Evolutionary conservation across 2,113 vertebrate genomes (phyloP), one percentile per base, ranked within the genome.

Genomic region (Carassius gibelio): DNA sequence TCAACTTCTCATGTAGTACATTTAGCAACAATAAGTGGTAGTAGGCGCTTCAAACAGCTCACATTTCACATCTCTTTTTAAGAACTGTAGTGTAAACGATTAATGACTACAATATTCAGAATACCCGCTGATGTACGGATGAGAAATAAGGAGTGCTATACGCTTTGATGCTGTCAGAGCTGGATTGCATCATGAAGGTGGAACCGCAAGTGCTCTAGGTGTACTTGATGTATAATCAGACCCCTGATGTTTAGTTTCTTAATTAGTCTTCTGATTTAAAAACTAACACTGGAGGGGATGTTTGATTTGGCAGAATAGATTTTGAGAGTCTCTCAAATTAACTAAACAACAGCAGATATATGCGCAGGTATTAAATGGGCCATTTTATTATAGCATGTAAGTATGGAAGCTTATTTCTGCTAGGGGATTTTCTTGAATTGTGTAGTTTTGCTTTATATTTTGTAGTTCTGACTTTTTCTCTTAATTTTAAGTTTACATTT

Each of bases 201-300:
- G 4, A 50, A 52, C 23, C 74, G 3, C 23, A 4, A 86, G 79
- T 38, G 23, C 85, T 57, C 38, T 84, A 42, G 38, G 82, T 76
- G 66, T 62, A 84, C 34, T 75, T 45, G 55, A 48, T 81, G 38
- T 84, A 38, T 90, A 90, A 87, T 90, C 84, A 87, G 79, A 72
- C 85, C 81, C 64, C 42, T 81, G 83, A 72, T 85, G 79, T 89
- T 83, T 72, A 85, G 59, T 14, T 57, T 55, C 80, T 81, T 82
- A 87, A 89, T 86, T 80, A 78, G 87, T 81, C 59, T 57, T 71
- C 34, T 85, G 71, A 83, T 84, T 68, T 81, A 21, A 62, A 84
- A 55, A 48, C 74, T 75, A 78, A 69, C 79, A 76, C 69, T 78
- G 55, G 84, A 85, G 84, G 72, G 64, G 52, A 14, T 59, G 83